Base-by-base conservation (phyloP, 2,113 vertebrate genomes). In the Tauraco erythrolophus region DNA sequence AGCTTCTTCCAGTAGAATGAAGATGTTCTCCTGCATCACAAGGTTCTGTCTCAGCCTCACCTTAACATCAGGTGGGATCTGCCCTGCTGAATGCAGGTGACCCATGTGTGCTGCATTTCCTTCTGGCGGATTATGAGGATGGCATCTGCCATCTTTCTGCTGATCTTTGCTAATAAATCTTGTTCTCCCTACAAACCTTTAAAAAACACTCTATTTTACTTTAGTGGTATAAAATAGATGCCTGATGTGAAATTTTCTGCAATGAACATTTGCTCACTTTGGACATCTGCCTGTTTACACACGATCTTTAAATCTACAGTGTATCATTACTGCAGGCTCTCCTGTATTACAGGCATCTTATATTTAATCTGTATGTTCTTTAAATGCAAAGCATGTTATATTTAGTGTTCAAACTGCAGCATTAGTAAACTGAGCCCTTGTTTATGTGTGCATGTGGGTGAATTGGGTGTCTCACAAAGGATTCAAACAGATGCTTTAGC, bases 401-500 rank as follows among this genome's bases (percentile, higher is more conserved):
- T 95, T 95, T 93, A 89, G 92, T 91, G 82, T 64, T 97, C 70
- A 46, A 90, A 95, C 94, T 96, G 88, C 82, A 93, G 94, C 85
- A 83, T 94, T 91, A 96, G 91, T 87, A 91, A 96, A 95, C 83
- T 23, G 75, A 90, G 89, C 86, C 87, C 80, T 96, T 95, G 50
- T 91, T 96, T 89, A 19, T 86, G 53, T 43, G 83, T 61, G 53
- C 75, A 90, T 50, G 71, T 65, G 92, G 90, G 81, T 96, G 97
- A 96, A 86, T 4, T 71, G 94, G 94, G 89, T 96, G 92, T 82
- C 95, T 96, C 89, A 90, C 94, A 95, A 96, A 97, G 88, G 80
- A 97, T 65, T 94, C 83, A 81, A 95, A 84, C 95, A 97, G 95
- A 96, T 97, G 97, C 97, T 94, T 95, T 92, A 41, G 92, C 83